These are phyloP conservation scores for Petrocephalus microphthalmus DNA, from an alignment of 2,113 vertebrate genomes.

Conservation along the genomic window DNA sequence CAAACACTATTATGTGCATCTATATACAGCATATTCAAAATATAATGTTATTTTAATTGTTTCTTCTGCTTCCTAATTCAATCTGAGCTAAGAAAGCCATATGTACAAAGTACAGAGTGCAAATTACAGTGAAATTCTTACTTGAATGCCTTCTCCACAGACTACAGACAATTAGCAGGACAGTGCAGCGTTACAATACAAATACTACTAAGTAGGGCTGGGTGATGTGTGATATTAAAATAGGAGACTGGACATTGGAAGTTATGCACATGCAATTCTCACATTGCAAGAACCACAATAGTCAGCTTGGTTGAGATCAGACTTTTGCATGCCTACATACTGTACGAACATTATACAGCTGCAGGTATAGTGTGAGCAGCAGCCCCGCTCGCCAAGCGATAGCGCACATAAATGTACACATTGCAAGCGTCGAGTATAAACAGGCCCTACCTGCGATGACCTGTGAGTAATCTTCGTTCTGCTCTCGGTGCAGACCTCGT, in stretches of 20 bases:
- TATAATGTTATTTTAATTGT: background rate
- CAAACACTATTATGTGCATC: background rate
- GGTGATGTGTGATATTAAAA: too few relatives aligned
- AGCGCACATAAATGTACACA: background rate
- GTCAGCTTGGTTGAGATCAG: background rate
- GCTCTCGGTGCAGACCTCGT: conserved; percentile 77
- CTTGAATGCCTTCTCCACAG: too few relatives aligned
- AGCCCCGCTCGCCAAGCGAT: background rate
- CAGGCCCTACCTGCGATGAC: conserved; percentile 67
- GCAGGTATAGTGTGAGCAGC: background rate
- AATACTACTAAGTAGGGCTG: too few relatives aligned
- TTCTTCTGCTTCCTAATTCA: background rate
- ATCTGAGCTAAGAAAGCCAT: background rate
- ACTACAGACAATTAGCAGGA: too few relatives aligned
- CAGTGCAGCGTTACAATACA: too few relatives aligned
- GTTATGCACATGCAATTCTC: too few relatives aligned
- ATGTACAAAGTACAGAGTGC: background rate
- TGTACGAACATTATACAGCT: background rate
- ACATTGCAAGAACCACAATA: too few relatives aligned
- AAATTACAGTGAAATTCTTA: too few relatives aligned
- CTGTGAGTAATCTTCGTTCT: conserved; percentile 77
- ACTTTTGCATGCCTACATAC: background rate
- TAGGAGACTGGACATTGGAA: too few relatives aligned
- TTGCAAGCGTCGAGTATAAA: background rate
- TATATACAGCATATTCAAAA: background rate